Base-by-base conservation (phyloP, 2,888 invertebrate species). In the Ennomos quercinarius region DNA sequence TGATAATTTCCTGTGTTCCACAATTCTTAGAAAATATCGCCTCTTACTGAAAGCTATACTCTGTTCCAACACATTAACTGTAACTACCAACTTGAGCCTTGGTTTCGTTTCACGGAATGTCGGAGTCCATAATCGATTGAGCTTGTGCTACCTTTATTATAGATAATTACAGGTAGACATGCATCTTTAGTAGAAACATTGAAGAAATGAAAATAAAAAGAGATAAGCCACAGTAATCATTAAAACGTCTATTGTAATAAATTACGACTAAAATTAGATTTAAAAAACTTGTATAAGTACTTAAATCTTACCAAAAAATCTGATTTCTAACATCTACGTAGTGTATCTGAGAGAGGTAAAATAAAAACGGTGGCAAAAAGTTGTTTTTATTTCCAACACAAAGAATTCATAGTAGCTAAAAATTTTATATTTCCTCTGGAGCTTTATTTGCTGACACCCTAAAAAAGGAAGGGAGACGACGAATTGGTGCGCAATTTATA, bases 111-210 rank as follows among this genome's bases (percentile, higher is more conserved):
- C 53, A 46, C 13, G 42, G 60, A 60, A 60, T 55, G 41, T 49
- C 45, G 50, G 58, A 47, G 54, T 44, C 63, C 52, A 70, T 83
- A 83, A 83, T 82, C 78, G 78, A 66, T 61, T 67, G 67, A 71
- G 68, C 71, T 45, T 72, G 71, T 70, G 71, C 66, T 74, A 76
- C 70, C 71, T 80, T 84, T 80, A 84, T 84, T 81, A 84, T 71
- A 74, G 75, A 81, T 81, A 80, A 84, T 85, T 84, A 84, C 74
- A 80, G 75, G n/a, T n/a, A n/a, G n/a, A n/a, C n/a, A n/a, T n/a
- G n/a, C n/a, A n/a, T n/a, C n/a, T n/a, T n/a, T n/a, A n/a, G n/a
- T n/a, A n/a, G n/a, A n/a, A n/a, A n/a, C n/a, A n/a, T n/a, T n/a
- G n/a, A n/a, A n/a, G n/a, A n/a, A n/a, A n/a, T 17, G 17, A 17